These are phyloP conservation scores for Suillia variegata DNA, from an alignment of 2,888 invertebrate genomes.

Conservation along the genomic window DNA sequence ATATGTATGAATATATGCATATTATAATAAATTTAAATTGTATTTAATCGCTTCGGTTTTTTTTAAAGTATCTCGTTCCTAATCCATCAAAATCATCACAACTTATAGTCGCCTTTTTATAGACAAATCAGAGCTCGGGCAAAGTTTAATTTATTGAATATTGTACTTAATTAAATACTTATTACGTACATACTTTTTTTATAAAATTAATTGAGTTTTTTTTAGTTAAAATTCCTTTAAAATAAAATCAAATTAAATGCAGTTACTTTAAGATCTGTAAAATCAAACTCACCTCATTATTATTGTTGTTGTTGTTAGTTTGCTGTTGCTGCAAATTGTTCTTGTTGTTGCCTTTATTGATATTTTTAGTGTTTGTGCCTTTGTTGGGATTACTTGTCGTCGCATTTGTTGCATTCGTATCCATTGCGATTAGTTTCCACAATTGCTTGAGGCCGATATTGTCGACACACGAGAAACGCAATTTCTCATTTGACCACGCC, in stretches of 20 bases:
- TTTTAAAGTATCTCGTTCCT: too few species aligned
- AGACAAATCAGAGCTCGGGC: too few species aligned
- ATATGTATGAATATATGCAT: too few species aligned
- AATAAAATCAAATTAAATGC: neutral
- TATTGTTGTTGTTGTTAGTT: constrained; percentile 36
- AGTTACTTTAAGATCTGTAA: neutral
- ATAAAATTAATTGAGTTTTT: too few species aligned
- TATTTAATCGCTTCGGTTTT: too few species aligned
- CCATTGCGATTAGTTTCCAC: constrained; percentile 60
- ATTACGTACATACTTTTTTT: too few species aligned
- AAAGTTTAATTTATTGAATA: too few species aligned
- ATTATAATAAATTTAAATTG: too few species aligned
- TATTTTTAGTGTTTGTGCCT: constrained; percentile 20
- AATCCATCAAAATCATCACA: too few species aligned
- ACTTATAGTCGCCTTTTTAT: too few species aligned
- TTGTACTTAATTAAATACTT: too few species aligned
- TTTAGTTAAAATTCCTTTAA: too few species aligned
- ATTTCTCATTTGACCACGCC: constrained; percentile 61
- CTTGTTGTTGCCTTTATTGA: constrained; percentile 6
- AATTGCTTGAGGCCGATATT: constrained; percentile 59
- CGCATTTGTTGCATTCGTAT: constrained; percentile 36
- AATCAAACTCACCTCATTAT: constrained; percentile 42
- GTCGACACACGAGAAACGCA: constrained; percentile 59
- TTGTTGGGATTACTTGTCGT: constrained; percentile 18
- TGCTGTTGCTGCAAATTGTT: constrained; percentile 24